phyloP scores from a whole-genome alignment of 2,113 vertebrate genomes.

The Damaliscus lunatus region DNA sequence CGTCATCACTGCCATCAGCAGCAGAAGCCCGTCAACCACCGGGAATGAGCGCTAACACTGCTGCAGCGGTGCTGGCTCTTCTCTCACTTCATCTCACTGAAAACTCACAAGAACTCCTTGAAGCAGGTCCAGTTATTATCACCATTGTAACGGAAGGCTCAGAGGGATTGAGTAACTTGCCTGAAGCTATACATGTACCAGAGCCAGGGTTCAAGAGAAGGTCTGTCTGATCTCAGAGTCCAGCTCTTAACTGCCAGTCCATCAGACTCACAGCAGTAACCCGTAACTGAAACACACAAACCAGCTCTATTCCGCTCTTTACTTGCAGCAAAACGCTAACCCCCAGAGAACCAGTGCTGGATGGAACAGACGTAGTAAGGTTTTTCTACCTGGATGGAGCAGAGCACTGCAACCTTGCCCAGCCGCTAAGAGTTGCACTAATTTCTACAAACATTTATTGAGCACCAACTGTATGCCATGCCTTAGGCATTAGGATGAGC shows the following conservation, averaged over 20 bases:
- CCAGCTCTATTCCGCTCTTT: neutral
- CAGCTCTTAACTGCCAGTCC: neutral
- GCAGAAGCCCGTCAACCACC: rapidly evolving
- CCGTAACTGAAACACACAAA: neutral
- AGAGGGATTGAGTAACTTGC: neutral
- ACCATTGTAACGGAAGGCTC: neutral
- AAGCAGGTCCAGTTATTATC: neutral
- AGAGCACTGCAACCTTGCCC: neutral
- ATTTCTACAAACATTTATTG: neutral
- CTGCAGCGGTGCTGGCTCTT: rapidly evolving
- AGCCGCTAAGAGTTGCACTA: neutral
- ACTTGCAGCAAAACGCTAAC: rapidly evolving
- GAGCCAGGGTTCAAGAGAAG: neutral
- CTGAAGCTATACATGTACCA: neutral
- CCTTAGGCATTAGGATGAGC: rapidly evolving
- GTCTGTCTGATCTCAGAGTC: neutral
- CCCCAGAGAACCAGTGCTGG: neutral
- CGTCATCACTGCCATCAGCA: rapidly evolving
- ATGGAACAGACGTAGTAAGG: rapidly evolving
- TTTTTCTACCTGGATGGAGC: neutral
- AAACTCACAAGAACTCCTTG: neutral
- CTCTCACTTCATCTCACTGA: rapidly evolving
- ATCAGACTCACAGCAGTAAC: neutral
- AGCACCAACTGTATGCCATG: neutral
- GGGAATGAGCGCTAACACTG: rapidly evolving